Evolutionary conservation across 1,140 invertebrate species (phyloP), one percentile per base, ranked within the genome.

Genomic region (Meteorus sp.): DNA sequence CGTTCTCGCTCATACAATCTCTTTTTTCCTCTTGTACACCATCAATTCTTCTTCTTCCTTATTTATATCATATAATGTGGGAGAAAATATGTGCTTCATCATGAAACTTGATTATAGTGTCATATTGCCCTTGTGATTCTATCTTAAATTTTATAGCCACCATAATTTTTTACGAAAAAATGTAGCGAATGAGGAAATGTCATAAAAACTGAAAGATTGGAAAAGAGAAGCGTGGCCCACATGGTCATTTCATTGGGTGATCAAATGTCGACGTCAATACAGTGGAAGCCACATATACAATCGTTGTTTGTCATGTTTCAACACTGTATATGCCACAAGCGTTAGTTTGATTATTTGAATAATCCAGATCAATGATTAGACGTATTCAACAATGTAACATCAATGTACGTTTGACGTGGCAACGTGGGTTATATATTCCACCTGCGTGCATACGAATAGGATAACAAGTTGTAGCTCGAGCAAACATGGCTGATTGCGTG

Each of bases 401-500:
- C 23, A 48, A 50, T 8, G 55, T 48, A 15, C 13, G 20, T 51
- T 9, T 35, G 56, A 15, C 37, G 23, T 45, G 13, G 39, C 37
- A 33, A 45, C 39, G 7, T 11, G 7, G 8, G 20, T 29, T 37
- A 39, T 60, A 53, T 51, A 37, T 8, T 41, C 27, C 50, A 55
- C 45, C 29, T 39, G 33, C 51, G 45, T 37, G 25, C 51, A 44
- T 60, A 58, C 57, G 60, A 65, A 59, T 62, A 41, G 64, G 60
- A 63, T 65, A 65, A 65, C 64, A 65, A 65, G 64, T 58, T 47
- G 41, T 45, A 56, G 58, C 41, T 29, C 48, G 29, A 37, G 60
- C 61, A 66, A 66, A 66, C 64, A 66, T 35, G 44, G 53, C 59
- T 66, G 64, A 66, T 66, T 66, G 64, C 59, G 61, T 63, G 58